A percentile compares a stretch with the other conserved stretches of the same genome.
phyloP scores from a whole-genome alignment of 1,140 invertebrate species.

The Hylaeus anthracinus region DNA sequence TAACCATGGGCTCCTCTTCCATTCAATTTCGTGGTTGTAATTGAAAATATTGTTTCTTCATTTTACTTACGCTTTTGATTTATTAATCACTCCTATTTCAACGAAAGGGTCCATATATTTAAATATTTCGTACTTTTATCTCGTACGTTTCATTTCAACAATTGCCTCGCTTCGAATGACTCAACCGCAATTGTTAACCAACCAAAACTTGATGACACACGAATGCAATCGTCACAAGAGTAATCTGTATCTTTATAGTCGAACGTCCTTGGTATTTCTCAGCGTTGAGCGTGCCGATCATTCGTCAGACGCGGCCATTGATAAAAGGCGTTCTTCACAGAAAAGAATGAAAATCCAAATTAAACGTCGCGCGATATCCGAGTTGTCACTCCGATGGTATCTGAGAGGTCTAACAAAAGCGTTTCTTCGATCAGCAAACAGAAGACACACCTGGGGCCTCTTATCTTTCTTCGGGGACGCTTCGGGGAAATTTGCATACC shows the following conservation, averaged over 20 bases:
- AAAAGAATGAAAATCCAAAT: constrained; percentile 8
- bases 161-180: no score
- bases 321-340: background rate
- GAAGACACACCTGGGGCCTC: constrained; percentile 20
- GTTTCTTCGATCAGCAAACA: constrained; percentile 32
- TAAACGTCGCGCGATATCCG: constrained; percentile 4
- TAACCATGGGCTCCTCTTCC: no score
- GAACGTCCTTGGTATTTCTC: background rate
- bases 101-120: no score
- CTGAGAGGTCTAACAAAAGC: constrained; percentile 14
- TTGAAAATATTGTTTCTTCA: no score
- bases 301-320: background rate
- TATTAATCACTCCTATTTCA: no score
- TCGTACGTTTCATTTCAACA: no score
- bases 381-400: constrained; percentile 3
- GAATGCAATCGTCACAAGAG: no score
- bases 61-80: no score
- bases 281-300: background rate
- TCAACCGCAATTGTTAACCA: no score
- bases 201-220: no score
- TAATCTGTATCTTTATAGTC: background rate
- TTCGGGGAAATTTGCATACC: constrained; percentile 37
- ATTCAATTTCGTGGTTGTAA: no score
- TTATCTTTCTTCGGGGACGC: constrained; percentile 24
- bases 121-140: no score